Conservation (phyloP, 2,113 vertebrate species). For the Odocoileus hemionus region DNA sequence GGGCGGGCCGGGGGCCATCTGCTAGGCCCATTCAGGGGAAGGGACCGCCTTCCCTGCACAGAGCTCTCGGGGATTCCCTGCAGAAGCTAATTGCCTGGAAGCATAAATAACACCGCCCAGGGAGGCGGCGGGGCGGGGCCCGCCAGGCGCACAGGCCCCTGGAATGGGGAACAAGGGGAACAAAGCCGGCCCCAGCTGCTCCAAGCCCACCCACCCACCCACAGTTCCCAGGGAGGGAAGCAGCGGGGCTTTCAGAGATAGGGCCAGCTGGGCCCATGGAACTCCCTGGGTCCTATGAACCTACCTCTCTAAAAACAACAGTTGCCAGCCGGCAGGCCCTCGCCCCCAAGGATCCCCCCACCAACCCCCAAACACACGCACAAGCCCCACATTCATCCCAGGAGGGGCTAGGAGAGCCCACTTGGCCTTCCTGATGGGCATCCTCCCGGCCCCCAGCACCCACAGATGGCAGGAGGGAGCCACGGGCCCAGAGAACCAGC, state of each 20-base stretch:
- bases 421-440: neutral
- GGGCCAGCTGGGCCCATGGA: neutral
- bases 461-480: fast-evolving
- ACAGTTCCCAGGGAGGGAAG: neutral
- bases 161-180: neutral
- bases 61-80: neutral
- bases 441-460: neutral
- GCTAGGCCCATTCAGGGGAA: neutral
- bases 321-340: neutral
- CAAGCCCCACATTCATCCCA: fast-evolving
- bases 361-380: neutral
- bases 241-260: neutral
- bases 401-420: neutral
- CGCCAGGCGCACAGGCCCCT: fast-evolving
- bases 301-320: neutral
- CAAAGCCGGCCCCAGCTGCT: neutral
- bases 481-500: fast-evolving
- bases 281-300: neutral
- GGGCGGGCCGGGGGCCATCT: neutral
- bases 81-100: neutral
- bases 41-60: neutral
- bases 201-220: neutral
- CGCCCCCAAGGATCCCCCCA: fast-evolving
- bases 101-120: neutral
- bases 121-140: fast-evolving